Evolutionary conservation across 2,797 vertebrate species (phyloP).

Genomic region (Gorsachius magnificus): DNA sequence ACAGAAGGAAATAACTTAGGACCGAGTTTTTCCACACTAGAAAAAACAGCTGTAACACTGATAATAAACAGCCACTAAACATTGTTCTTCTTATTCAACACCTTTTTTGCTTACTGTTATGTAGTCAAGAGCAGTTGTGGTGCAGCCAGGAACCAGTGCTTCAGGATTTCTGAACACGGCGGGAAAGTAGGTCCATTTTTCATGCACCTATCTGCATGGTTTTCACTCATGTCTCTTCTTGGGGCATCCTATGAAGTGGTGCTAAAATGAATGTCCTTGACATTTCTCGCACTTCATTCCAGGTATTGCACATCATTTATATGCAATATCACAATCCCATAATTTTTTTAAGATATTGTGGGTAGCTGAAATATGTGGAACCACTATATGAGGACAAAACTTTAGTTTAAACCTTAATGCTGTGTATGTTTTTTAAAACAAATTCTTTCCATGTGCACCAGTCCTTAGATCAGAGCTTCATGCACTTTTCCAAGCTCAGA

Average conservation of each 20-base stretch:
- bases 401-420: background rate
- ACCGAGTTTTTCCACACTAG: background rate
- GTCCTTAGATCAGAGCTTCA: background rate
- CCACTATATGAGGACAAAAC: background rate
- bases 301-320: background rate
- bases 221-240: background rate
- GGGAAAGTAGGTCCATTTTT: background rate
- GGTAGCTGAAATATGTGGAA: slow-evolving; percentile 12
- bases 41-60: background rate
- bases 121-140: background rate
- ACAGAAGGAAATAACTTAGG: background rate
- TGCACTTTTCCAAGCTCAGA: background rate
- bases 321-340: background rate
- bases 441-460: background rate
- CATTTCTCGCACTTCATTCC: background rate
- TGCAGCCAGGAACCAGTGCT: background rate
- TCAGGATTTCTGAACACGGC: background rate
- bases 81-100: background rate
- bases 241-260: background rate
- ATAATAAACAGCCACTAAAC: background rate
- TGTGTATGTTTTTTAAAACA: background rate
- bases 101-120: background rate
- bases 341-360: background rate
- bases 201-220: background rate
- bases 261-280: background rate